Evolutionary conservation across 2,113 vertebrate species (phyloP).

Genomic region (Bubo bubo): DNA sequence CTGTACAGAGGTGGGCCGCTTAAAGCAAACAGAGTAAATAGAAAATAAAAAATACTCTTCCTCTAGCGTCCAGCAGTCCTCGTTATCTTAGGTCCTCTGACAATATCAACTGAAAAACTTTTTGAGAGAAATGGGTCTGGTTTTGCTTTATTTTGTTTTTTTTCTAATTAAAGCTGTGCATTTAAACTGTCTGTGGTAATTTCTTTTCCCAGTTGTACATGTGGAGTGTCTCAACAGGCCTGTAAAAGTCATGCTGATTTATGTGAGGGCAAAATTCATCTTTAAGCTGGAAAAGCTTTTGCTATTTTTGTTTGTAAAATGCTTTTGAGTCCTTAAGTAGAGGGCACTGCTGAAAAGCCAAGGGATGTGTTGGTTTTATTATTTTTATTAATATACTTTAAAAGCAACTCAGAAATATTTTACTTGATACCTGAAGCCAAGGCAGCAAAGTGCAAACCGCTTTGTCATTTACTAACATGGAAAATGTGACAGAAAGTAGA

Average conservation of each 20-base stretch:
- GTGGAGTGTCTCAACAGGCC: conserved; percentile 7
- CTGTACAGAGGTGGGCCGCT: neutral
- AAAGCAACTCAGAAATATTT: conserved; percentile 1
- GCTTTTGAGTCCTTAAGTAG: neutral
- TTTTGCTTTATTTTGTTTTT: neutral
- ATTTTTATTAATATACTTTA: conserved; percentile 24
- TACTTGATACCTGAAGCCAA: neutral
- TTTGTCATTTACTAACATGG: neutral
- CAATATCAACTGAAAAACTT: neutral
- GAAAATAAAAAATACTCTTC: neutral
- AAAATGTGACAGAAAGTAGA: neutral
- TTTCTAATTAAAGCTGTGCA: neutral
- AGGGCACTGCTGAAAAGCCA: conserved; percentile 2
- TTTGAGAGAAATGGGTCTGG: neutral
- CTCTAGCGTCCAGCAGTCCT: neutral
- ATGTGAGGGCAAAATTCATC: conserved; percentile 18
- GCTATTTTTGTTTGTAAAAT: conserved; percentile 18
- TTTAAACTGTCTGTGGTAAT: neutral
- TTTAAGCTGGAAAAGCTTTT: conserved; percentile 32
- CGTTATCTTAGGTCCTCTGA: neutral
- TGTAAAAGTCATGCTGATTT: conserved; percentile 40
- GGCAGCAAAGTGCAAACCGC: neutral
- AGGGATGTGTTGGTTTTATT: neutral
- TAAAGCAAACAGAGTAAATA: neutral
- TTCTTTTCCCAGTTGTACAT: conserved; percentile 7